Evolutionary conservation across 2,888 invertebrate species (phyloP), one percentile per base, ranked within the genome.

Genomic region (Thysanoteuthis rhombus): DNA sequence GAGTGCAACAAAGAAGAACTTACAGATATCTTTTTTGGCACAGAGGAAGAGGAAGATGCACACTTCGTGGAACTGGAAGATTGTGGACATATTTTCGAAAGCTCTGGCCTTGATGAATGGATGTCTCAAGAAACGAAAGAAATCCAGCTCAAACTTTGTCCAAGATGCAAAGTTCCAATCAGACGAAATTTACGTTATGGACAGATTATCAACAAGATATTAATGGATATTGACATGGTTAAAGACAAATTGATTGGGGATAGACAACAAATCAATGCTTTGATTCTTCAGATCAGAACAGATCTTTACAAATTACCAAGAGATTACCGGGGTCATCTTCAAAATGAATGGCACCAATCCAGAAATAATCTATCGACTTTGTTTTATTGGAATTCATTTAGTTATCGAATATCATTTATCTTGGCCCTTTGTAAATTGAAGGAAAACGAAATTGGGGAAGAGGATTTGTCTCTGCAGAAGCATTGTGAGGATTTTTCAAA

Each of bases 81-180:
- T 94, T 97, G 97, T 94, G 93, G 93, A 5, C 97, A 97, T 94
- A 94, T 96, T 6, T 93, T 97, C 92, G 97, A 97, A 95, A 96
- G 96, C 0, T 93, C 90, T 22, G 97, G 96, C 0, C 94, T 97
- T 93, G 97, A 97, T 94, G 45, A 94, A 19, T 97, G 95, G 97
- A 97, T 92, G 96, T 97, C 97, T 10, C 97, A 97, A 4, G 97
- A 97, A 94, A 92, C 90, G 38, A 89, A 58, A 36, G 90, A 93
- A 40, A 94, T 95, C 38, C 94, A 95, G 90, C 93, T 96, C 90
- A 97, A 97, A 94, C 93, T 94, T 1, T 98, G 98, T 95, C 98
- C 98, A 0, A 94, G 94, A 94, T 98, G 98, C 95, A 98, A 97
- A 93, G 97, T 97, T 39, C 97, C 97, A 0, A 98, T 98, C 32